Percentiles rank a stretch among this genome's conserved stretches.
Conservation (phyloP, 2,888 invertebrate genomes). For the Desoria tigrina region DNA sequence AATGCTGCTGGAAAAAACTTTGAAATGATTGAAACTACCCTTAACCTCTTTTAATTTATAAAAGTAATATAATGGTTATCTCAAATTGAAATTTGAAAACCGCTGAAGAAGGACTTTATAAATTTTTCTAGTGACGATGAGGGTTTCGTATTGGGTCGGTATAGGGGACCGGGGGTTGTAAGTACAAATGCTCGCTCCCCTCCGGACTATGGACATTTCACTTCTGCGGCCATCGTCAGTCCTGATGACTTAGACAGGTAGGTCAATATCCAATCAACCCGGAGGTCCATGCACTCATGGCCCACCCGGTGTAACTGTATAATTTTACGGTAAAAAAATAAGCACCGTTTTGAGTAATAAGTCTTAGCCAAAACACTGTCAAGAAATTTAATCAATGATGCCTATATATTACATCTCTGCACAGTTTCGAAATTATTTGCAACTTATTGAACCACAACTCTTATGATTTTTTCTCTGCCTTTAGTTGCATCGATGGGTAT, state of each 20-base stretch:
- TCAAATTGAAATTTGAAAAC: too few relatives aligned
- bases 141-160: slow-evolving; percentile 52
- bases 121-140: slow-evolving; percentile 51
- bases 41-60: too few relatives aligned
- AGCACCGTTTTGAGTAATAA: too few relatives aligned
- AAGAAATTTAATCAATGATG: too few relatives aligned
- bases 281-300: background rate
- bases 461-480: slow-evolving; percentile 29
- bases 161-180: slow-evolving; percentile 50
- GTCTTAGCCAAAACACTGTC: too few relatives aligned
- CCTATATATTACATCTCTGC: slow-evolving; percentile 28
- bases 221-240: slow-evolving; percentile 42
- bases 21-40: too few relatives aligned
- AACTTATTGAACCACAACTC: slow-evolving; percentile 6
- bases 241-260: slow-evolving; percentile 53
- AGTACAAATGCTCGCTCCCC: slow-evolving; percentile 44
- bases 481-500: slow-evolving; percentile 54
- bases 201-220: slow-evolving; percentile 49
- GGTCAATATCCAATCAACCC: slow-evolving; percentile 19
- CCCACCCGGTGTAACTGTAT: background rate
- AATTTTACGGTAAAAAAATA: background rate
- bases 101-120: slow-evolving; percentile 22
- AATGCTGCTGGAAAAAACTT: too few relatives aligned
- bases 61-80: too few relatives aligned
- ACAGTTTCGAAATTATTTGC: slow-evolving; percentile 22